These are phyloP conservation scores for Steinernema feltiae DNA, from an alignment of 1,140 invertebrate genomes.

Conservation along the genomic window DNA sequence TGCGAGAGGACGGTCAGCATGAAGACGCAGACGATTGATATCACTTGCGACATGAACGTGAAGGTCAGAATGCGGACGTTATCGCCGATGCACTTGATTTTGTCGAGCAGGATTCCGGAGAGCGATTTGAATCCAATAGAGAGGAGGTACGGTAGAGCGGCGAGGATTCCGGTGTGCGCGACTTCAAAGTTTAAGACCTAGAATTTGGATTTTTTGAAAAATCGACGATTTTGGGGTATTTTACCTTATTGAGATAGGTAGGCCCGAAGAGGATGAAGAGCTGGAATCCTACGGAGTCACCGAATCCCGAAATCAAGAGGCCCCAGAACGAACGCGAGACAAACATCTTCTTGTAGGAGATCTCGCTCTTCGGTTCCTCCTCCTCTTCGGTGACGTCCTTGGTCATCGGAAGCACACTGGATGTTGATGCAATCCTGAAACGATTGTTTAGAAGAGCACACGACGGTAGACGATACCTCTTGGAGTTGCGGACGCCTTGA, in stretches of 20 bases:
- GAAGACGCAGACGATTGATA: not conserved
- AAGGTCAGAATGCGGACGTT: not conserved
- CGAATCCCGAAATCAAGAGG: conserved; percentile 33
- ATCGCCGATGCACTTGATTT: not conserved
- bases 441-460: not conserved
- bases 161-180: not conserved
- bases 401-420: not conserved
- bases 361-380: not conserved
- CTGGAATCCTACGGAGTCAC: conserved; percentile 41
- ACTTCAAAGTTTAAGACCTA: conserved; percentile 1
- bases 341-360: conserved; percentile 28
- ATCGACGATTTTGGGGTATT: not conserved
- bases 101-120: not conserved
- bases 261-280: conserved; percentile 37
- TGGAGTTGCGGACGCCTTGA: conserved; percentile 17
- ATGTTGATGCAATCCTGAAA: not conserved
- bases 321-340: conserved; percentile 31
- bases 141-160: not conserved
- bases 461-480: not conserved
- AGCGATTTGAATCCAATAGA: not conserved
- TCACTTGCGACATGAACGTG: not conserved
- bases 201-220: not conserved
- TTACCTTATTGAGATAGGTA: conserved; percentile 36
- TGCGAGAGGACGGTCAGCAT: not conserved
- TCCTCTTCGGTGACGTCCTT: not conserved